Evolutionary conservation across 2,797 vertebrate species (phyloP), one percentile per base, ranked within the genome.

Genomic region (Buceros bicornis): DNA sequence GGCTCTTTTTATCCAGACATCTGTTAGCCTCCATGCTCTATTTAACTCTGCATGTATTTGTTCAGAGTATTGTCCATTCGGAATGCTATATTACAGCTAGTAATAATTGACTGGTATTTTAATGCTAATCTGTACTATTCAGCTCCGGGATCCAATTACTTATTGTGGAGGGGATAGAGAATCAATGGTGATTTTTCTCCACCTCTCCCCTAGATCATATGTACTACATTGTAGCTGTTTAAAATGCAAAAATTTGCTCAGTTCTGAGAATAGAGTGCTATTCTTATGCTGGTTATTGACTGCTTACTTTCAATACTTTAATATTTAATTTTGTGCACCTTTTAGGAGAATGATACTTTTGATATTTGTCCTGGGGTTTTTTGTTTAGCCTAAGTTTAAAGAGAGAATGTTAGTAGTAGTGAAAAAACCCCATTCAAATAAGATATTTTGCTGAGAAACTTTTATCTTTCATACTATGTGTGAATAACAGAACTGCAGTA

Each of bases 51-150:
- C 33, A 28, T 64, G 28, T 84, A 37, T 95, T 94, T 92, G 64
- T 87, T 93, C 73, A 65, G 48, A 67, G 20, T 65, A 70, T 76
- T 85, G 66, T 60, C 82, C 43, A 29, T 93, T 94, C 93, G 89
- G 82, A 84, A 87, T 81, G 87, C 92, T 96, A 53, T 43, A 78
- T 70, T 88, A 72, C 50, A 94, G 67, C 81, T 85, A 88, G 57
- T 72, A 92, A 87, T 93, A 96, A 96, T 62, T 93, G 92, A 48
- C 56, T 95, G 84, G 72, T 84, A 93, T 97, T 97, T 96, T 85
- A 85, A 90, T 93, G 87, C 61, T 97, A 85, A 97, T 89, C 31
- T 83, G 56, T 76, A 20, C 77, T 77, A 65, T 95, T 96, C 93
- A 91, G 74, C n/a, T 96, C 25, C 82, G 83, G 43, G 25, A 31